Percentiles rank a stretch among this genome's conserved stretches.
These are phyloP conservation scores for Spicauda simplicius DNA, from an alignment of 2,888 invertebrate species.

Conservation along the genomic window DNA sequence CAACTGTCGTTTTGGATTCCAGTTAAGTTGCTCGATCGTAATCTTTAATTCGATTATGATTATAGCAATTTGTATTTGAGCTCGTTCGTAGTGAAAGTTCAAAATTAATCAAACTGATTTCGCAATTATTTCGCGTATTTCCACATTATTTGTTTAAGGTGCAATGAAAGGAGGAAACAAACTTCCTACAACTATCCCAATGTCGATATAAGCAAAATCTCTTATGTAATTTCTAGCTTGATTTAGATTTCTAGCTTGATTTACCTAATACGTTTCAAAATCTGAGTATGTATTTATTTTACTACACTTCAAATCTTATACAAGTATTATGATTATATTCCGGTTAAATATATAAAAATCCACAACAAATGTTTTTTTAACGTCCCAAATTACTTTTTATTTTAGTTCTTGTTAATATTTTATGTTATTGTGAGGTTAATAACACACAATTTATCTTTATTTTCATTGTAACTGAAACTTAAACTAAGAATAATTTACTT, in stretches of 20 bases:
- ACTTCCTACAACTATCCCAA: constrained; percentile 17
- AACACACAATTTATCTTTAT: too few relatives aligned
- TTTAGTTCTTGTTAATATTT: too few relatives aligned
- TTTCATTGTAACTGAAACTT: too few relatives aligned
- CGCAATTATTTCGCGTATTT: constrained; percentile 10
- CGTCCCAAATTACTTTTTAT: too few relatives aligned
- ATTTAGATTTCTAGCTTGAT: neutral
- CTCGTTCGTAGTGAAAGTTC: constrained; percentile 28
- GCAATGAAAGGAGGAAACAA: constrained; percentile 26
- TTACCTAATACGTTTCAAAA: neutral
- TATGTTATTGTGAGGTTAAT: too few relatives aligned
- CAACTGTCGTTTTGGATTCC: too few relatives aligned
- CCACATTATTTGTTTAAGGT: constrained; percentile 25
- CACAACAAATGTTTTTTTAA: too few relatives aligned
- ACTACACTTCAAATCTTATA: too few relatives aligned
- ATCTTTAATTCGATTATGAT: constrained; percentile 25
- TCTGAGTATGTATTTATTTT: neutral
- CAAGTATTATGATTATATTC: too few relatives aligned
- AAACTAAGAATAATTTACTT: too few relatives aligned
- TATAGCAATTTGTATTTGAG: constrained; percentile 13
- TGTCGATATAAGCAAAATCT: too few relatives aligned
- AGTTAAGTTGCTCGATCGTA: constrained; percentile 3
- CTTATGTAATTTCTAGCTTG: neutral
- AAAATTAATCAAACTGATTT: constrained; percentile 20
- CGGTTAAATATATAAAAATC: too few relatives aligned